Evolutionary conservation across 2,888 invertebrate species (phyloP), one percentile per base, ranked within the genome.

Genomic region (Lissocephala sabroskyi): DNA sequence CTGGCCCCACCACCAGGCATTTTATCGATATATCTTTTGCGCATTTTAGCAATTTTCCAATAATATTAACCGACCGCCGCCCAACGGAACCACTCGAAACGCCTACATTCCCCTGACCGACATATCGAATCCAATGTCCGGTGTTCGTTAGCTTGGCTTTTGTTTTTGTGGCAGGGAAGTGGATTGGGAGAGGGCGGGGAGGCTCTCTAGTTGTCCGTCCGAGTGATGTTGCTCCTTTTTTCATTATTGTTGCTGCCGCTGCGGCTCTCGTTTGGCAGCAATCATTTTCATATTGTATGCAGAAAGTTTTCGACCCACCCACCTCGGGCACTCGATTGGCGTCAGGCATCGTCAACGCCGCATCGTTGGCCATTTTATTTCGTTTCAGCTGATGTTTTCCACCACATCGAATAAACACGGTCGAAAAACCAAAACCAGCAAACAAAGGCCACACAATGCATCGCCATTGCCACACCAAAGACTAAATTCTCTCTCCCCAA

Each of bases 31-130:
- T 3, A 23, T 57, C 36, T 53, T 33, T 42, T 56, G 44, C 46
- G 46, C 56, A 48, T 56, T 61, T 58, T 41, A 53, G 49, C 51
- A 56, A 56, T 59, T 59, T 61, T 56, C 51, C 51, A 59, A 59
- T 59, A 56, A 59, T 53, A 55, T 41, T 45, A 56, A 55, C 47
- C 44, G n/a, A 45, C 41, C 46, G 36, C 46, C 46, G 33, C 9
- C 39, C 39, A 39, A 39, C 18, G n/a, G 13, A n/a, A n/a, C n/a
- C n/a, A n/a, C n/a, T n/a, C n/a, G n/a, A n/a, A n/a, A n/a, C n/a
- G n/a, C n/a, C n/a, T n/a, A n/a, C n/a, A n/a, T n/a, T n/a, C n/a
- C n/a, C n/a, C n/a, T n/a, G n/a, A n/a, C n/a, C n/a, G n/a, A n/a
- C n/a, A n/a, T n/a, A n/a, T n/a, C n/a, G 11, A 40, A 23, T n/a